A percentile compares a stretch with the other conserved stretches of the same genome.
Evolutionary conservation across 53 echinoderm and acorn worm genomes (phyloP).

Genomic region (Antedon mediterranea): DNA sequence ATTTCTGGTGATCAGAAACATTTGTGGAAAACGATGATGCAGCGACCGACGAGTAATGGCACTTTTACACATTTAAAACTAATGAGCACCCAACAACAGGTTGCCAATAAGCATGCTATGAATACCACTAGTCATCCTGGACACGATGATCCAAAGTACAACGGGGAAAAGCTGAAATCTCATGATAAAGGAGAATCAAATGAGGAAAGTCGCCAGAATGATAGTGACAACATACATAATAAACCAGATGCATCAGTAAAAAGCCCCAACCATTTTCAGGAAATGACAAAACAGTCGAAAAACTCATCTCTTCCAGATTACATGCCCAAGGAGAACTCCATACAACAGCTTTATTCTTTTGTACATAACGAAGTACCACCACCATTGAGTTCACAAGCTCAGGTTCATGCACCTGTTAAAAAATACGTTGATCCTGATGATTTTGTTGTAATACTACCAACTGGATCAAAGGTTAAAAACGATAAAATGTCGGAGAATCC

Average conservation of each 20-base stretch:
- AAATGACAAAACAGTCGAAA: background rate
- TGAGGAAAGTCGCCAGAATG: background rate
- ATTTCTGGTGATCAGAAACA: slow-evolving; percentile 20
- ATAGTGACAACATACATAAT: background rate
- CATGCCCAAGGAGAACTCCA: background rate
- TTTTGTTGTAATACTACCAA: slow-evolving; percentile 62
- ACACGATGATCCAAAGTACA: background rate
- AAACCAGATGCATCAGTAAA: background rate
- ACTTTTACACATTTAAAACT: background rate
- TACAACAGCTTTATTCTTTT: background rate
- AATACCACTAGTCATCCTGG: background rate
- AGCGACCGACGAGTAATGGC: background rate
- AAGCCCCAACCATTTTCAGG: background rate
- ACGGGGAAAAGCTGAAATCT: background rate
- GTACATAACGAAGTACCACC: background rate
- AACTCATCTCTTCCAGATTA: background rate
- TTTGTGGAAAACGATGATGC: background rate
- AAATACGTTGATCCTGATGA: slow-evolving; percentile 91
- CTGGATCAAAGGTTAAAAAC: slow-evolving; percentile 4
- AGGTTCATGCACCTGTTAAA: slow-evolving; percentile 6
- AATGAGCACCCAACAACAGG: background rate
- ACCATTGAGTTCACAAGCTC: slow-evolving; percentile 1
- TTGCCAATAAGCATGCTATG: background rate
- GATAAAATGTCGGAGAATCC: slow-evolving; percentile 31
- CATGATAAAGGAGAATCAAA: background rate